Evolutionary conservation across 2,113 vertebrate genomes (phyloP).

Genomic region (Ailuropoda melanoleuca): DNA sequence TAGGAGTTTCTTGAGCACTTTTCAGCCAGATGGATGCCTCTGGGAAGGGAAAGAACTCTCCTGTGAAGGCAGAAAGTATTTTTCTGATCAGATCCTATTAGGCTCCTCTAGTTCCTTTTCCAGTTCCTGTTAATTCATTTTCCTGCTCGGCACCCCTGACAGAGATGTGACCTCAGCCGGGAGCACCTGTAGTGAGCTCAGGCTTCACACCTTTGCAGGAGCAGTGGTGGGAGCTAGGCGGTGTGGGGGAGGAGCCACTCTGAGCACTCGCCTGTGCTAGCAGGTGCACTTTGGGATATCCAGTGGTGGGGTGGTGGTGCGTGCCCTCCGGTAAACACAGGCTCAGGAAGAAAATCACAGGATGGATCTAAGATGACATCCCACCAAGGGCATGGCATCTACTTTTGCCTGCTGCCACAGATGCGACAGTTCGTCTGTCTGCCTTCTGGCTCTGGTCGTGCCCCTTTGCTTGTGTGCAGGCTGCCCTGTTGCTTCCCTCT

Average conservation of each 20-base stretch:
- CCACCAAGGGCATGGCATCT: not conserved
- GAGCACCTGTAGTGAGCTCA: not conserved
- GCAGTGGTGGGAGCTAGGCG: accelerated
- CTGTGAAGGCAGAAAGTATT: accelerated
- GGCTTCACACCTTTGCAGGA: accelerated
- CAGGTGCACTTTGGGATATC: not conserved
- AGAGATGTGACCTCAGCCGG: not conserved
- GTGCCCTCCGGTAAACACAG: not conserved
- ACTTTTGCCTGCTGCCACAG: not conserved
- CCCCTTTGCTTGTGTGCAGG: not conserved
- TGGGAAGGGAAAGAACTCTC: not conserved
- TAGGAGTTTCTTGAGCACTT: not conserved
- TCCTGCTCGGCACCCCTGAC: not conserved
- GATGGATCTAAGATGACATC: accelerated
- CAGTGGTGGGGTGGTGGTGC: accelerated
- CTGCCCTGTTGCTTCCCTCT: not conserved
- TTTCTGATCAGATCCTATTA: not conserved
- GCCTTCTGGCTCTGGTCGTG: not conserved
- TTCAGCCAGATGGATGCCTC: not conserved
- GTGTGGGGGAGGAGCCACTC: accelerated
- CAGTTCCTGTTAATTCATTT: not conserved
- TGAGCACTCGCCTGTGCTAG: not conserved
- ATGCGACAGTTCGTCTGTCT: accelerated
- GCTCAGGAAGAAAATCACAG: accelerated
- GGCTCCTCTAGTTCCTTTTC: not conserved